Base-by-base conservation (phyloP, 2,888 invertebrate genomes). In the Acrobasis repandana region DNA sequence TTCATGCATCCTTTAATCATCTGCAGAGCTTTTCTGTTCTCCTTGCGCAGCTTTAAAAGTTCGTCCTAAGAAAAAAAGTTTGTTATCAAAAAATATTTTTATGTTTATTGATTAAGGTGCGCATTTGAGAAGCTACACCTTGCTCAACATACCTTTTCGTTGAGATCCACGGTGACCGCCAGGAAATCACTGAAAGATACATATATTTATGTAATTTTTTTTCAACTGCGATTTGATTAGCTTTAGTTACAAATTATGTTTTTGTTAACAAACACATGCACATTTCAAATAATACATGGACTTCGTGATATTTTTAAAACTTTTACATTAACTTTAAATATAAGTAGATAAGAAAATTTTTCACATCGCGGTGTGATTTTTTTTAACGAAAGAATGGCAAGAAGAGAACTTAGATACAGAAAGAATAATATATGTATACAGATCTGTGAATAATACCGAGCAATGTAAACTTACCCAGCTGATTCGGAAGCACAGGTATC, bases 1-100 rank as follows among this genome's bases (percentile, higher is more conserved):
- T 92, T 90, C 87, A 93, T 89, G 66, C 93, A 93, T 36, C 90
- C 92, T 80, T 94, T 93, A 58, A 94, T 93, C 87, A 93, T 92
- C 72, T 92, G 92, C 52, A 93, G 77, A 3, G 94, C 93, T 72
- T 94, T 94, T 50, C 87, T 84, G 67, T 94, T 89, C 66, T 94
- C 94, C 14, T 78, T 78, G 50, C 93, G 90, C n/a, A 94, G 72
- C 65, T 88, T 91, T 18, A 88, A 82, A 56, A 93, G 72, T 71
- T 92, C 89, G 72, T 87, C 88, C 92, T 92, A 66, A 76, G 65
- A 63, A 34, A 28, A 28, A 54, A 61, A 34, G 9, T 4, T 38
- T 11, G 38, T 1, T 10, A 38, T 38, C 11, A 11, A 14, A 43
- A 3, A 38, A 14, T 11, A 38, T 36, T 10, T 36, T 36, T 36